Evolutionary conservation across 2,888 invertebrate species (phyloP).

Genomic region (Temnothorax ravouxi): DNA sequence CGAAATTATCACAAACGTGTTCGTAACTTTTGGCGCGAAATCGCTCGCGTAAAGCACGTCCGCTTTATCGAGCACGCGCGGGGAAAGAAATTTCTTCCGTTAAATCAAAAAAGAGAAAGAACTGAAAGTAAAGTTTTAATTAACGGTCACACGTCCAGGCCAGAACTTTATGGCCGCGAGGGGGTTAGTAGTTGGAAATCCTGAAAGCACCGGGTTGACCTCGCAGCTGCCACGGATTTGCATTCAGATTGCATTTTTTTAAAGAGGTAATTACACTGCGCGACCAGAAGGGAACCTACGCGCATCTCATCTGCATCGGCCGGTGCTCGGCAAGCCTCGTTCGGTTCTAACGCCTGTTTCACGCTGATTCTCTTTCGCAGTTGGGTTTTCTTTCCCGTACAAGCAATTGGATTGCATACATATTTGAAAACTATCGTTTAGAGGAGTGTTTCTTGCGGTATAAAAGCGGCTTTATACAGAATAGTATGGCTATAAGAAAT

Average conservation of each 20-base stretch:
- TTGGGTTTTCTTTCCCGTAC: background rate
- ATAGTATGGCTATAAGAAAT: background rate
- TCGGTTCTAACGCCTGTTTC: conserved; percentile 36
- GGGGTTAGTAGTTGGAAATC: conserved; percentile 75
- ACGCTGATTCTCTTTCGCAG: conserved; percentile 13
- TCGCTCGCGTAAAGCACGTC: conserved; percentile 58
- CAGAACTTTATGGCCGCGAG: conserved; percentile 75
- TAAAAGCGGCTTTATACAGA: background rate
- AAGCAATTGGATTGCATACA: conserved; percentile 1
- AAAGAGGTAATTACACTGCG: conserved; percentile 80
- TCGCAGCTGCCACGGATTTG: conserved; percentile 84
- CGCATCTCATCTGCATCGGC: conserved; percentile 67
- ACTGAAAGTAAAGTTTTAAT: conserved; percentile 83
- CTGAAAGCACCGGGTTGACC: conserved; percentile 79
- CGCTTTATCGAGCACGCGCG: conserved; percentile 48
- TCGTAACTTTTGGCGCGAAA: conserved; percentile 31
- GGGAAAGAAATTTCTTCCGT: conserved; percentile 79
- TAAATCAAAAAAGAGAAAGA: conserved; percentile 71
- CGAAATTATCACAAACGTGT: conserved; percentile 19
- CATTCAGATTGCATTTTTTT: conserved; percentile 84
- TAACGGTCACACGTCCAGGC: conserved; percentile 82
- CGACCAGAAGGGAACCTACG: conserved; percentile 50
- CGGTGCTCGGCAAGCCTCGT: conserved; percentile 38
- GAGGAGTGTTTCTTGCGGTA: background rate
- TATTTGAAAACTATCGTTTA: background rate